Base-by-base conservation (phyloP, 2,113 vertebrate species). In the Lasiurus borealis region DNA sequence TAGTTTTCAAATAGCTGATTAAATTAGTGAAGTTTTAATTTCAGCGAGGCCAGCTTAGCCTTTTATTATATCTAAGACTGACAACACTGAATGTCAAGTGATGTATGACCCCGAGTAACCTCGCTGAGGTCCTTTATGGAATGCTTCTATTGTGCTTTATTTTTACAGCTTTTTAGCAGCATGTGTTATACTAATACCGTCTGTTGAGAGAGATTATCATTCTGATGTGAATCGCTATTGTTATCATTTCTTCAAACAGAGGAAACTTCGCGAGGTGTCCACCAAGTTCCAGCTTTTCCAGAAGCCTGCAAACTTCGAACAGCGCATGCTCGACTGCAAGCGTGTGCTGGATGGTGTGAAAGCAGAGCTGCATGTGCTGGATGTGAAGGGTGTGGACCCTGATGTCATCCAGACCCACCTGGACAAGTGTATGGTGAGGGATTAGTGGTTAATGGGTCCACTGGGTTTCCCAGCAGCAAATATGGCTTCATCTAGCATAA, bases 261-360 rank as follows among this genome's bases (percentile, higher is more conserved):
- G 99, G 95, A 99, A 99, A 88, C 98, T 99, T 78, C 98, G 99
- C 40, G 99, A 99, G 93, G 99, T 99, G 0, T 99, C 98, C 91
- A 99, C 99, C 1, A 99, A 99, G 83, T 99, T 99, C 96, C 99
- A 99, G 98, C 99, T 99, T 25, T 99, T 99, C 98, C 99, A 99
- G 98, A 99, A 99, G 96, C 99, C 99, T 27, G 99, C 99, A 5
- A 99, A 99, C 98, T 99, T 99, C 96, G 99, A 99, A 97, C 99
- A 99, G 97, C 99, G 99, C 62, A 99, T 99, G 99, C 91, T 99
- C 90, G 99, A 99, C 95, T 99, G 99, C 93, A 99, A 99, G 94
- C 98, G 99, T 0, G 98, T 99, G 68, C 97, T 99, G 94, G 99
- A 99, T 3, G 98, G 98, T 1, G 99, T 99, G 93, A 99, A 99